Evolutionary conservation across 2,888 invertebrate genomes (phyloP), one percentile per base, ranked within the genome.

Genomic region (Gastracanthus pulcherrimus): DNA sequence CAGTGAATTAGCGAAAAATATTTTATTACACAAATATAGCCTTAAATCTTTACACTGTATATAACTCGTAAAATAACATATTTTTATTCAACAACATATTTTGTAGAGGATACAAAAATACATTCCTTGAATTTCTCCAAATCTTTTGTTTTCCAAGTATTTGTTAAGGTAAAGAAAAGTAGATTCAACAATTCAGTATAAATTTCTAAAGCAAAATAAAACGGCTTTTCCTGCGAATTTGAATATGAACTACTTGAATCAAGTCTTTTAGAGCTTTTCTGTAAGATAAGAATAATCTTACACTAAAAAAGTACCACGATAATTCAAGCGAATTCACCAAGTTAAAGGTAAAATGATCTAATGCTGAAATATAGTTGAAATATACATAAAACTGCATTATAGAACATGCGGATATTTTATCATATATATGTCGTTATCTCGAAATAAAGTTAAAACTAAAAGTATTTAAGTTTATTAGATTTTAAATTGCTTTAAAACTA

Each of bases 221-320:
- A 51, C 51, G 51, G 51, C 51, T 51, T 51, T 19, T 51, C 51
- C 48, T 4, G 23, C 19, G 51, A 45, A 13, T 45, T 45, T 45
- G 45, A 45, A 45, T 48, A 48, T 48, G 19, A 6, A 19, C 13
- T 51, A 19, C 26, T 66, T 66, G n/a, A n/a, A n/a, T n/a, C n/a
- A n/a, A n/a, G n/a, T n/a, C n/a, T 66, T 41, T 38, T 26, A 19
- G 19, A 38, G 26, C 41, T 66, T 66, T 38, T 26, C 66, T 31
- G 3, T 16, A 34, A 64, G 34, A 70, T 70, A 70, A 70, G 70
- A 36, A 19, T 70, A 70, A 70, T 70, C 70, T 70, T 23, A 26
- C 36, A 1, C 9, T 55, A n/a, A 55, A 70, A 70, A 69, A 31
- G 55, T 69, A 34, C 13, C 23, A 16, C 55, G 70, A 70, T 55